These are phyloP conservation scores for Aphelinus atriplicis DNA, from an alignment of 1,140 invertebrate genomes.

Conservation along the genomic window DNA sequence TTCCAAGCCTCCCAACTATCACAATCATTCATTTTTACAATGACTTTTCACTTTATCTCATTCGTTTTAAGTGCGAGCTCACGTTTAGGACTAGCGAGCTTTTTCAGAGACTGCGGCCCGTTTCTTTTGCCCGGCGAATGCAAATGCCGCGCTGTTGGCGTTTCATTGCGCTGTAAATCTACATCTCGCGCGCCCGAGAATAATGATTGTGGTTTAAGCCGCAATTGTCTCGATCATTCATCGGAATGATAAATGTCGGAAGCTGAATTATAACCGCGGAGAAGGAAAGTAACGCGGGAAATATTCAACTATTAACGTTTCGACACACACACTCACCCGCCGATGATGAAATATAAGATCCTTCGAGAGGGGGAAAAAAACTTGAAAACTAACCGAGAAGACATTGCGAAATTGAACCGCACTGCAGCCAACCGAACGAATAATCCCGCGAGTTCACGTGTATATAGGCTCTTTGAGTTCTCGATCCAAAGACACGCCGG, in stretches of 20 bases:
- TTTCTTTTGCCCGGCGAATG: constrained; percentile 7
- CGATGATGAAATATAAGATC: too few relatives aligned
- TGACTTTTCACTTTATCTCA: constrained; percentile 23
- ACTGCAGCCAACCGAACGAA: too few relatives aligned
- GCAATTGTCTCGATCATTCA: neutral
- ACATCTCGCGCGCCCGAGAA: neutral
- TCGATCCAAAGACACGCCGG: too few relatives aligned
- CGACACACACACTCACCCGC: too few relatives aligned
- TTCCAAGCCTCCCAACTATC: neutral
- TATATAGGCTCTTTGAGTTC: too few relatives aligned
- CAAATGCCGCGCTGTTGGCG: neutral
- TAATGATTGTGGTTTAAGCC: constrained; percentile 11
- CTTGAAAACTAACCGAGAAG: too few relatives aligned
- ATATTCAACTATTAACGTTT: too few relatives aligned
- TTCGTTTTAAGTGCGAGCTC: neutral
- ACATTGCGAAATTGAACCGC: too few relatives aligned
- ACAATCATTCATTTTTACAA: constrained; percentile 19
- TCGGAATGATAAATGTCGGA: constrained; percentile 2
- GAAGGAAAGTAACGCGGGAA: neutral
- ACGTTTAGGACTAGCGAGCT: neutral
- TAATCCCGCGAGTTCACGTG: too few relatives aligned
- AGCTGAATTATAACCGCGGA: neutral
- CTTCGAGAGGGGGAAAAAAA: too few relatives aligned
- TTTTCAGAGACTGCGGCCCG: constrained; percentile 3
- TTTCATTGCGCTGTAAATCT: constrained; percentile 20